Conservation (phyloP, 1,140 invertebrate species). For the Venturia canescens region DNA sequence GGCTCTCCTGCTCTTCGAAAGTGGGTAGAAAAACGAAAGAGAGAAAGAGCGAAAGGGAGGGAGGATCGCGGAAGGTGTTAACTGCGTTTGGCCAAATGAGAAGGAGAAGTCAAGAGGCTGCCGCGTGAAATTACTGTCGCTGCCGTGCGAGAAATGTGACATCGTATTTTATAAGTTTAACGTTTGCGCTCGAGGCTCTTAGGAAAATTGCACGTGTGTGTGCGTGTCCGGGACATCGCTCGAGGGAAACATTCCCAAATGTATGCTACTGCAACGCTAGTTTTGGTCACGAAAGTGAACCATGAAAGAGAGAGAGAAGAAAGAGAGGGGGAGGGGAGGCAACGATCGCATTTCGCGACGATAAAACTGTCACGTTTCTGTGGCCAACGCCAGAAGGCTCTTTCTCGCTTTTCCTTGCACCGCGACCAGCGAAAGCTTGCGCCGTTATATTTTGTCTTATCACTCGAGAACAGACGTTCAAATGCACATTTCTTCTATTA, state of each 20-base stretch:
- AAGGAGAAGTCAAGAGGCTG: constrained; percentile 40
- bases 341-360: constrained; percentile 46
- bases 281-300: constrained; percentile 1
- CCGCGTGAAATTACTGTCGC: constrained; percentile 51
- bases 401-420: neutral
- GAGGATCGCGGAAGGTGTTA: constrained; percentile 7
- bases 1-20: neutral
- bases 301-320: neutral
- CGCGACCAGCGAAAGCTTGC: constrained; percentile 1
- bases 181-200: neutral
- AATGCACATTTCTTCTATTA: constrained; percentile 35
- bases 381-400: constrained; percentile 4
- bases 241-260: neutral
- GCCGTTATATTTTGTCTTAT: constrained; percentile 44
- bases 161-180: constrained; percentile 50
- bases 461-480: constrained; percentile 47
- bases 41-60: constrained; percentile 27
- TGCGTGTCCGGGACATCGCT: neutral
- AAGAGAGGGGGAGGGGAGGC: too few relatives aligned
- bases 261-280: constrained; percentile 16
- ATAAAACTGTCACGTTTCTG: constrained; percentile 52
- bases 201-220: neutral
- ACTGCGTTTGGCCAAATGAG: constrained; percentile 37
- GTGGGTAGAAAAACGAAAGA: neutral
- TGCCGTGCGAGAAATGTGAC: constrained; percentile 25